Evolutionary conservation across 2,797 vertebrate genomes (phyloP).

Genomic region (Rhinogobio ventralis): DNA sequence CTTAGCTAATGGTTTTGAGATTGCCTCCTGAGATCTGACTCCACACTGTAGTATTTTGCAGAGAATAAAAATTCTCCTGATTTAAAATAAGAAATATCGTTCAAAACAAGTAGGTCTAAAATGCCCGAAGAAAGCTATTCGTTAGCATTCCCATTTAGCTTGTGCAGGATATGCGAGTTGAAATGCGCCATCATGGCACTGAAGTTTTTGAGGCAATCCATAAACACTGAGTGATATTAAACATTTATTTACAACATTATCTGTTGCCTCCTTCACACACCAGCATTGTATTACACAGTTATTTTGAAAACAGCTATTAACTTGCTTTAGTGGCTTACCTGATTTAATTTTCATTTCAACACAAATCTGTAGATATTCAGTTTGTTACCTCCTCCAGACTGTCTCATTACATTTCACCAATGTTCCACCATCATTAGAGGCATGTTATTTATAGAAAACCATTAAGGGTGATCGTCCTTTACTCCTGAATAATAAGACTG

Average conservation of each 20-base stretch:
- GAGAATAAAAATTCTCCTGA: conserved; percentile 18
- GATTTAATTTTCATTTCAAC: background rate
- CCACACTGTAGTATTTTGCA: background rate
- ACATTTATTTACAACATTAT: background rate
- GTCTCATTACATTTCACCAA: conserved; percentile 36
- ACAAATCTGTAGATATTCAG: background rate
- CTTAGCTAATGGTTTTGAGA: conserved; percentile 51
- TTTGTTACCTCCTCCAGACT: conserved; percentile 10
- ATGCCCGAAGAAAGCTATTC: conserved; percentile 33
- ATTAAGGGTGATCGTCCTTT: background rate
- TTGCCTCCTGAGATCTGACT: conserved; percentile 50
- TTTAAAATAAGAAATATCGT: conserved; percentile 19
- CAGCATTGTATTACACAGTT: background rate
- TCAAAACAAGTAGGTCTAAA: conserved; percentile 25
- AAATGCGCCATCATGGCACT: background rate
- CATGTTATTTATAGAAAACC: conserved; percentile 28
- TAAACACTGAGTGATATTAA: background rate
- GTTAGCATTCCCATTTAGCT: conserved; percentile 9
- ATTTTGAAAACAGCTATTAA: background rate
- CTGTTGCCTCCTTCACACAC: conserved; percentile 4
- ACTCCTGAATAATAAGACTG: conserved; percentile 8
- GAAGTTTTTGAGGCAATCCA: background rate
- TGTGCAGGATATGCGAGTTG: background rate
- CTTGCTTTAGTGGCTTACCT: background rate
- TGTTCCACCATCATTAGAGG: conserved; percentile 15